phyloP scores from a whole-genome alignment of 64 coral and sea anemone species.

The Stylophora pistillata region DNA sequence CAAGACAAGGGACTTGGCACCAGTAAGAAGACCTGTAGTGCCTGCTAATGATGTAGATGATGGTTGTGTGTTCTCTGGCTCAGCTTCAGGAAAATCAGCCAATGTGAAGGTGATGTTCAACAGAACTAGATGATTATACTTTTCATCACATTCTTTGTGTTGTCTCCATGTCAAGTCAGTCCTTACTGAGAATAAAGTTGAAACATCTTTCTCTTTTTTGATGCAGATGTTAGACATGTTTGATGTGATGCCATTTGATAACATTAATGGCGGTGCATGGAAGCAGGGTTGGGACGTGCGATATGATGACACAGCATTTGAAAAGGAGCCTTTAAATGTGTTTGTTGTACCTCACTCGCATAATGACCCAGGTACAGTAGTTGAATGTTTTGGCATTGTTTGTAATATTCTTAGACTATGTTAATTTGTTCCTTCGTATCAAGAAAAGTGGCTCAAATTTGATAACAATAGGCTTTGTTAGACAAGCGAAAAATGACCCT shows the following conservation, averaged over 20 bases:
- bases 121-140: background rate
- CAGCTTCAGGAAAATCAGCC: slow-evolving; percentile 76
- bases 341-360: slow-evolving; percentile 97
- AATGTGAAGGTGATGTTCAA: slow-evolving; percentile 86
- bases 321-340: slow-evolving; percentile 68
- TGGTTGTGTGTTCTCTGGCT: slow-evolving; percentile 88
- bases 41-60: slow-evolving; percentile 34
- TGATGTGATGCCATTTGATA: slow-evolving; percentile 96
- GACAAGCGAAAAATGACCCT: no score
- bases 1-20: background rate
- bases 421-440: no score
- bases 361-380: slow-evolving; percentile 87
- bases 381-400: background rate
- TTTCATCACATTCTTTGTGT: background rate
- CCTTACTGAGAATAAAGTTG: no score
- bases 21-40: slow-evolving; percentile 4
- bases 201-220: background rate
- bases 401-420: no score
- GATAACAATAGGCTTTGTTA: no score
- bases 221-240: slow-evolving; percentile 92
- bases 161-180: background rate
- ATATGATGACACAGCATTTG: slow-evolving; percentile 73
- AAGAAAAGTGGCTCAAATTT: no score
- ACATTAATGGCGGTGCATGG: slow-evolving; percentile 91
- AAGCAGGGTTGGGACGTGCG: slow-evolving; percentile 92